Evolutionary conservation across 2,797 vertebrate genomes (phyloP).

Genomic region (Poecilia velifera): DNA sequence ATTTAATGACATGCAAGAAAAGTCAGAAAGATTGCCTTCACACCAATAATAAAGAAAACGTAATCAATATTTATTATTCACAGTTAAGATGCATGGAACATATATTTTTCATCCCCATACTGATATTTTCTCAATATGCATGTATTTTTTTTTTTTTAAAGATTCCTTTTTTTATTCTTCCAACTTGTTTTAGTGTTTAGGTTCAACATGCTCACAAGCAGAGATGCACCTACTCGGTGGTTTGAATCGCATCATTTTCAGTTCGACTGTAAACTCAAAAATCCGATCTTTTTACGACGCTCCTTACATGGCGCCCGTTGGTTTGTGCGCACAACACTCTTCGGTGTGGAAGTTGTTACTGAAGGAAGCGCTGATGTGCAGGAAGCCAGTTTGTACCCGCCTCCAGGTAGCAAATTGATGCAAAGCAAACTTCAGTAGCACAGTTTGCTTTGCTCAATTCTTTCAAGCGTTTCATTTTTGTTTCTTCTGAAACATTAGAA

Average conservation of each 20-base stretch:
- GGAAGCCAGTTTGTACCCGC: background rate
- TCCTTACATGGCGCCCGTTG: background rate
- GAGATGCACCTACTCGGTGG: background rate
- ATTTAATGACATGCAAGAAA: background rate
- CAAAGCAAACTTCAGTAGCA: background rate
- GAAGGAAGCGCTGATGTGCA: background rate
- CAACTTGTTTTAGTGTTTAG: background rate
- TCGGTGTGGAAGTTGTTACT: too few species aligned
- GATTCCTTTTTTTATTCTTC: background rate
- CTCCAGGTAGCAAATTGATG: background rate
- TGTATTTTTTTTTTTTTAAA: background rate
- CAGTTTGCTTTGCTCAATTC: background rate
- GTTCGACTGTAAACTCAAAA: background rate
- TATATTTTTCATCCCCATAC: background rate
- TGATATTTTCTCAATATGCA: background rate
- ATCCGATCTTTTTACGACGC: background rate
- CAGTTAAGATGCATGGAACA: conserved; percentile 20
- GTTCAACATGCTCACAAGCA: background rate
- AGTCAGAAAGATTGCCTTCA: conserved; percentile 3
- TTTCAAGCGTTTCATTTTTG: background rate
- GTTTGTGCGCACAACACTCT: background rate
- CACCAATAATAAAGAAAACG: conserved; percentile 5
- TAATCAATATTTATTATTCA: conserved; percentile 28
- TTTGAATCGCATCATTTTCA: background rate
- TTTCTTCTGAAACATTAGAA: background rate